A percentile compares a stretch with the other conserved stretches of the same genome.
phyloP scores from a whole-genome alignment of 1,140 invertebrate species.

The Drosophila kurseongensis region DNA sequence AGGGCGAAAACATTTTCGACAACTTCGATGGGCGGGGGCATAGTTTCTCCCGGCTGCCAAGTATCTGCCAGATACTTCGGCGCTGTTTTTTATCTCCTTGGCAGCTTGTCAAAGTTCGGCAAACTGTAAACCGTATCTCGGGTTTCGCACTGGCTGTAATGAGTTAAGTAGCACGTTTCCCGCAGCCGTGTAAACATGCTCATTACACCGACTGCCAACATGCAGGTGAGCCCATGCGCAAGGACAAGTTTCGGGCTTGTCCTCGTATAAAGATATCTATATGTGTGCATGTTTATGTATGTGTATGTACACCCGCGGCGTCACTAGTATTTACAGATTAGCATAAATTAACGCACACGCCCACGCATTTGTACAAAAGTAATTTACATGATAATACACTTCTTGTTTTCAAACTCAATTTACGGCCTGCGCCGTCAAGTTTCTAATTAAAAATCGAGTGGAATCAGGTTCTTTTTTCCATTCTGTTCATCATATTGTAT shows the following conservation, averaged over 20 bases:
- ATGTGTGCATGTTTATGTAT: constrained; percentile 1
- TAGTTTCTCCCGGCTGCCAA: constrained; percentile 35
- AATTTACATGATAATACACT: constrained; percentile 80
- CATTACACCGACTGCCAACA: constrained; percentile 52
- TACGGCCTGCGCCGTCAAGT: constrained; percentile 40
- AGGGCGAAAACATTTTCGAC: constrained; percentile 54
- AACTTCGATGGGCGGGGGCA: constrained; percentile 51
- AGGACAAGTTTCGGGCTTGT: constrained; percentile 46
- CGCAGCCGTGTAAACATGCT: constrained; percentile 61
- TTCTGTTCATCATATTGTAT: neutral
- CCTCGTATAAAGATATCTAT: constrained; percentile 2
- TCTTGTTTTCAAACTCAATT: constrained; percentile 55
- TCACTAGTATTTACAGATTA: constrained; percentile 77
- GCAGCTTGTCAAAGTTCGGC: constrained; percentile 25
- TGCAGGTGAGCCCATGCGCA: constrained; percentile 60
- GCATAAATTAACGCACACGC: constrained; percentile 72
- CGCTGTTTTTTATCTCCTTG: constrained; percentile 26
- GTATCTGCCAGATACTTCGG: constrained; percentile 50
- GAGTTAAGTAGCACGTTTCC: constrained; percentile 63
- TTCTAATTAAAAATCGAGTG: constrained; percentile 78
- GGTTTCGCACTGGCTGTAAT: constrained; percentile 56
- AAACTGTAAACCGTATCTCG: constrained; percentile 1
- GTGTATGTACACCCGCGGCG: constrained; percentile 53
- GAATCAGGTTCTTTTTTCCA: constrained; percentile 57
- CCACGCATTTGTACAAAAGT: constrained; percentile 64